Evolutionary conservation across 2,888 invertebrate genomes (phyloP).

Genomic region (Cyrtodaria siliqua): DNA sequence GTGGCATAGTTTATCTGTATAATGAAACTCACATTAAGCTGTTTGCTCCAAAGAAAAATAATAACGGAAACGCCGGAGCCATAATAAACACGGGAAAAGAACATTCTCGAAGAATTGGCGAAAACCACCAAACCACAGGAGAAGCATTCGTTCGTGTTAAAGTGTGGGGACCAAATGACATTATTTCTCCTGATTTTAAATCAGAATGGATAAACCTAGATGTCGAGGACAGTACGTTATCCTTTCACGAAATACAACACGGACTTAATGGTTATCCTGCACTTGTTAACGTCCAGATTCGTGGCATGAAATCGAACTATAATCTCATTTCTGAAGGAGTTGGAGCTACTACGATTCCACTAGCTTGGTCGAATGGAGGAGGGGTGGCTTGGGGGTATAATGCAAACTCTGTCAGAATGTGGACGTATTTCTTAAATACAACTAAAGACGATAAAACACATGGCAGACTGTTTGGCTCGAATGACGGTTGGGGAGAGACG

Average conservation of each 20-base stretch:
- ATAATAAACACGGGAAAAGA: conserved; percentile 31
- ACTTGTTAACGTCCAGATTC: conserved; percentile 32
- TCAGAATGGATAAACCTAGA: conserved; percentile 29
- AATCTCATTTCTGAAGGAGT: conserved; percentile 38
- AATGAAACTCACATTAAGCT: too few species aligned
- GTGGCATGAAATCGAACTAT: background rate
- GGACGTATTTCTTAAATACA: too few species aligned
- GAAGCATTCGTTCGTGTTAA: conserved; percentile 31
- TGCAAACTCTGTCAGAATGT: conserved; percentile 28
- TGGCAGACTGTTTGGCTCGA: too few species aligned
- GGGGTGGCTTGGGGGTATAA: conserved; percentile 34
- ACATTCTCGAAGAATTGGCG: conserved; percentile 6
- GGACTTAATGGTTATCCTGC: conserved; percentile 24
- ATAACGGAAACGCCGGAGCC: too few species aligned
- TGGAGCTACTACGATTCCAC: background rate
- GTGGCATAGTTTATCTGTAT: too few species aligned
- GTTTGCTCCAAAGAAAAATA: too few species aligned
- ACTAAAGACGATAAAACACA: too few species aligned
- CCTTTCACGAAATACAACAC: conserved; percentile 27
- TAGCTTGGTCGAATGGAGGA: conserved; percentile 16
- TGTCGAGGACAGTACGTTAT: conserved; percentile 6
- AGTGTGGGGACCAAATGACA: conserved; percentile 28
- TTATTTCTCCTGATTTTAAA: conserved; percentile 22
- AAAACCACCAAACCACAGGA: conserved; percentile 21
- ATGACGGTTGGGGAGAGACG: too few species aligned